Percentiles rank a stretch among this genome's conserved stretches.
Conservation (phyloP, 2,113 vertebrate genomes). For the Delphinus delphis region DNA sequence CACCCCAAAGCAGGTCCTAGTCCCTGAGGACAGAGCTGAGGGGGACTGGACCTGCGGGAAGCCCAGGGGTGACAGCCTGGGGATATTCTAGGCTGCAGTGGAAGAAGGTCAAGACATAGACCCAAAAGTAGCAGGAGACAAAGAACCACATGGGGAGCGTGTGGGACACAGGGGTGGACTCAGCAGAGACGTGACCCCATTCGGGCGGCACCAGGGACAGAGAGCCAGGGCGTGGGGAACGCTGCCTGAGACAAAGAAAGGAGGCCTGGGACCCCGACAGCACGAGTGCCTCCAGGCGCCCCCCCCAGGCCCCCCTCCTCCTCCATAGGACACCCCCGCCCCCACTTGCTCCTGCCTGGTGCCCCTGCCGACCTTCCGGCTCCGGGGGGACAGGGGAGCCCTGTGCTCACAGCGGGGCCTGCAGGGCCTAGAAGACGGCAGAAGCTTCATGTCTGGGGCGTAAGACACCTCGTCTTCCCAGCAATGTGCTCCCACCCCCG, state of each 20-base stretch:
- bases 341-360: rapidly evolving
- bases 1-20: rapidly evolving
- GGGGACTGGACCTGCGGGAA: background rate
- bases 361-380: background rate
- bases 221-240: background rate
- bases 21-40: background rate
- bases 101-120: background rate
- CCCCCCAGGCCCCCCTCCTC: background rate
- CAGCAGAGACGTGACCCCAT: too few species aligned
- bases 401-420: too few species aligned
- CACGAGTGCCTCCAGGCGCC: background rate
- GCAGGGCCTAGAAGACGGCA: background rate
- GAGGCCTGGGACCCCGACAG: background rate
- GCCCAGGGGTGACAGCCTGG: background rate
- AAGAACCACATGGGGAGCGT: rapidly evolving
- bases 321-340: rapidly evolving
- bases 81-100: background rate
- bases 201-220: too few species aligned
- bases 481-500: background rate
- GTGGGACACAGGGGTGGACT: background rate
- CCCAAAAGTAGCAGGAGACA: background rate
- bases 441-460: rapidly evolving
- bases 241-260: background rate
- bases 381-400: rapidly evolving
- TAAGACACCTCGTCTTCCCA: background rate